Base-by-base conservation (phyloP, 2,888 invertebrate species). In the Eupithecia inturbata region DNA sequence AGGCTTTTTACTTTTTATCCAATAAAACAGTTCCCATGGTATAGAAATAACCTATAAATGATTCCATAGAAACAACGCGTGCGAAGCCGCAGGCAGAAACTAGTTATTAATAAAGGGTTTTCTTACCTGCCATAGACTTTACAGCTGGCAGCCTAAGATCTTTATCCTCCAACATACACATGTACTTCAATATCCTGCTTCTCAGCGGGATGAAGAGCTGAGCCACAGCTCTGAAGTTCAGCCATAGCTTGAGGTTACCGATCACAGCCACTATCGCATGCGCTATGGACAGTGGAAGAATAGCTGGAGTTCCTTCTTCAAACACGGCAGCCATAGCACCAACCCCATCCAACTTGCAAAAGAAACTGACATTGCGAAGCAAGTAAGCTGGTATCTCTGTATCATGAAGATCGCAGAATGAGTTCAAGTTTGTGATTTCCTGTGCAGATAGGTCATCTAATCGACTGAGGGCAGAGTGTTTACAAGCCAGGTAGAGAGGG, bases 161-260 rank as follows among this genome's bases (percentile, higher is more conserved):
- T 86, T 98, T 98, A 90, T 99, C 99, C 26, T 97, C 97, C 80
- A 99, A 95, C 89, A 97, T 97, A 92, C 99, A 99, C 98, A 99
- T 98, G 87, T 98, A 99, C 81, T 97, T 96, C 83, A 99, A 95
- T 77, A 98, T 98, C 84, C 97, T 96, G 79, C 97, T 97, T 75
- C 99, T 96, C 79, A 99, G 92, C 26, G 98, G 98, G 89, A 98
- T 97, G 87, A 98, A 97, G 79, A 98, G 95, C 87, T 98, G 98
- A 81, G 98, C 96, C 78, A 98, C 97, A 79, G 98, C 97, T 84
- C 97, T 96, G 86, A 97, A 98, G 92, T 98, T 99, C 83, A 99
- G 95, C 98, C 98, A 99, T 49, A 98, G 93, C 88, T 99, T 98
- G 71, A 99, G 95, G 95, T 99, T 98, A 75, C 98, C 98, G 76